These are phyloP conservation scores for Agrotis ipsilon DNA, from an alignment of 2,888 invertebrate genomes.

Conservation along the genomic window DNA sequence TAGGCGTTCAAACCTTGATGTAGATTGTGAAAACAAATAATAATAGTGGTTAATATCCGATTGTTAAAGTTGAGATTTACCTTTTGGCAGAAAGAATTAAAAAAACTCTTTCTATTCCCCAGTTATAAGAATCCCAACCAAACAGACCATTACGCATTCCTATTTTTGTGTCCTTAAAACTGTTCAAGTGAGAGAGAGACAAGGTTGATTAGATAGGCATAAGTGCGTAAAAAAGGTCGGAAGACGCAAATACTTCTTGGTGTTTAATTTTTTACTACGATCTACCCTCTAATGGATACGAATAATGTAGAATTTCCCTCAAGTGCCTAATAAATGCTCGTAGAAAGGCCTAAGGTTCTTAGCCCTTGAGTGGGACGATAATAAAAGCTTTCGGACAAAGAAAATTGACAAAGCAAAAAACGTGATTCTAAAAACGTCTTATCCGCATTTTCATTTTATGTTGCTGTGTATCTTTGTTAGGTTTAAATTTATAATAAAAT, in stretches of 20 bases:
- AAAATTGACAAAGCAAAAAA: constrained; percentile 57
- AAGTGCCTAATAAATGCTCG: constrained; percentile 53
- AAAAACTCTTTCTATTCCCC: background rate
- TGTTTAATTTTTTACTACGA: constrained; percentile 29
- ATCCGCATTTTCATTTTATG: constrained; percentile 22
- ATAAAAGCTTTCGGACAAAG: constrained; percentile 57
- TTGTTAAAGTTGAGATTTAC: too few species aligned
- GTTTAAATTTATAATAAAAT: too few species aligned
- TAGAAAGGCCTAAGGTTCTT: constrained; percentile 45
- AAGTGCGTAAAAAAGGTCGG: constrained; percentile 30
- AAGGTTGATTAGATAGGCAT: constrained; percentile 28
- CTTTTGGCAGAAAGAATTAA: too few species aligned
- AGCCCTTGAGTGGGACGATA: constrained; percentile 32
- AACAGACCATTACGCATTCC: background rate
- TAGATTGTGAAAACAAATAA: too few species aligned
- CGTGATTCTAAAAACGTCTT: constrained; percentile 18
- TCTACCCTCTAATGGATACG: constrained; percentile 45
- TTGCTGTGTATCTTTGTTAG: background rate
- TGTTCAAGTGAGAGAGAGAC: constrained; percentile 1
- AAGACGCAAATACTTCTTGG: constrained; percentile 30
- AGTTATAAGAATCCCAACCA: background rate
- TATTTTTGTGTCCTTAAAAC: background rate
- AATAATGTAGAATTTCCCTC: constrained; percentile 49
- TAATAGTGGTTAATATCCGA: too few species aligned
- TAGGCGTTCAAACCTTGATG: too few species aligned